Conservation (phyloP, 2,113 vertebrate genomes). For the Chunga burmeisteri region DNA sequence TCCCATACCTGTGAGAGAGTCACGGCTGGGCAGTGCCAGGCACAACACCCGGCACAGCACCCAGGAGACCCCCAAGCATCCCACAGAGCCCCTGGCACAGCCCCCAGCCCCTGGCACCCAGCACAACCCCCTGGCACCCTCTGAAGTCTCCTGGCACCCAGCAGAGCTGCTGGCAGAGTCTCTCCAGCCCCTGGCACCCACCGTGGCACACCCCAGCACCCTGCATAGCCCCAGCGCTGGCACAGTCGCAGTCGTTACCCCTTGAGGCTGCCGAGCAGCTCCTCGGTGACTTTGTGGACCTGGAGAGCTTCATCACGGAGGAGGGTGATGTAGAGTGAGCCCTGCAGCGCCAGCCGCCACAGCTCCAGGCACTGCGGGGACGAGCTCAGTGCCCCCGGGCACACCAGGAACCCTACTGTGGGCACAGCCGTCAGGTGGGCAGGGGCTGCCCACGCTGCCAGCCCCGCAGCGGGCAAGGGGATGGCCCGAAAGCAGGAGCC, state of each 20-base stretch:
- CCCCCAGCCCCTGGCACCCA: background rate
- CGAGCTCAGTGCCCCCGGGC: conserved; percentile 82
- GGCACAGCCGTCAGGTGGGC: background rate
- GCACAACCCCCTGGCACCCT: too few species aligned
- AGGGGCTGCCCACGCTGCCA: background rate
- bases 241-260: conserved; percentile 70
- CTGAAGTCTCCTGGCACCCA: background rate
- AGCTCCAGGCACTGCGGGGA: conserved; percentile 81
- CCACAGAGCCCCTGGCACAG: background rate
- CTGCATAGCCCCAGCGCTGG: background rate
- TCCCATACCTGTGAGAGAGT: conserved; percentile 77
- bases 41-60: background rate
- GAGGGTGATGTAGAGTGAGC: conserved; percentile 83
- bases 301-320: conserved; percentile 86
- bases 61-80: background rate
- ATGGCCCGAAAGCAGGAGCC: fast-evolving
- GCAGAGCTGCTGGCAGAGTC: too few species aligned
- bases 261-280: conserved; percentile 83
- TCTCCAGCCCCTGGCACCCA: background rate
- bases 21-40: background rate
- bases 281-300: conserved; percentile 89
- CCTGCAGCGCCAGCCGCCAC: conserved; percentile 88
- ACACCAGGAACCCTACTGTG: conserved; percentile 90
- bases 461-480: background rate
- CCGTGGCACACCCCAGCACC: too few species aligned